Base-by-base conservation (phyloP, 2,888 invertebrate species). In the Lasioglossum pauxillum region DNA sequence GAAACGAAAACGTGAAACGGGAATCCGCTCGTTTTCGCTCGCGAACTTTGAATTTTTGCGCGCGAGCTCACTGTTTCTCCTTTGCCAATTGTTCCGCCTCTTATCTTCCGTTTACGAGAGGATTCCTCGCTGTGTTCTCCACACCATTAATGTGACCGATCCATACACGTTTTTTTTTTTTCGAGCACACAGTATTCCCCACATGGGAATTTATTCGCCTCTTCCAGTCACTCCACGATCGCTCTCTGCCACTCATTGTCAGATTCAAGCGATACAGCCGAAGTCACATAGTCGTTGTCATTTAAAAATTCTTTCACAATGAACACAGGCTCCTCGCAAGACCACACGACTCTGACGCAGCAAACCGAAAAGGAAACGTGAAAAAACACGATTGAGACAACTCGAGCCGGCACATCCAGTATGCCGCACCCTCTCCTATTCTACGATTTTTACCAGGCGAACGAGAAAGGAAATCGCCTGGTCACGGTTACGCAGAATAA, bases 241-340 rank as follows among this genome's bases (percentile, higher is more conserved):
- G 89, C 88, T 90, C 90, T 89, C 90, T 89, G 81, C 72, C 90
- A 90, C 41, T 87, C 31, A 31, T 31, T 31, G 31, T 31, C 90
- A 86, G 75, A 73, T 89, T 71, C 74, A 90, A 90, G 88, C 90
- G 89, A 90, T 86, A 76, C 88, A 86, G 85, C 88, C 89, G 89
- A 89, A 86, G 89, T 90, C 90, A 86, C 90, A 88, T 90, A 83
- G 77, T 90, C 89, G 89, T 90, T 90, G 89, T 90, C 85, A 89
- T 88, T 88, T 89, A 79, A 81, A 90, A 85, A 88, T 82, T n/a
- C 84, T 84, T 84, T 78, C 57, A 53, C 90, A 88, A 85, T 84
- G 76, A 86, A 90, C 88, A 90, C 90, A 90, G 77, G 74, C 85
- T 71, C 14, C 85, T 80, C 88, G 86, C 90, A 88, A 35, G 84